Base-by-base conservation (phyloP, 1,140 invertebrate species). In the Drosophila grimshawi region DNA sequence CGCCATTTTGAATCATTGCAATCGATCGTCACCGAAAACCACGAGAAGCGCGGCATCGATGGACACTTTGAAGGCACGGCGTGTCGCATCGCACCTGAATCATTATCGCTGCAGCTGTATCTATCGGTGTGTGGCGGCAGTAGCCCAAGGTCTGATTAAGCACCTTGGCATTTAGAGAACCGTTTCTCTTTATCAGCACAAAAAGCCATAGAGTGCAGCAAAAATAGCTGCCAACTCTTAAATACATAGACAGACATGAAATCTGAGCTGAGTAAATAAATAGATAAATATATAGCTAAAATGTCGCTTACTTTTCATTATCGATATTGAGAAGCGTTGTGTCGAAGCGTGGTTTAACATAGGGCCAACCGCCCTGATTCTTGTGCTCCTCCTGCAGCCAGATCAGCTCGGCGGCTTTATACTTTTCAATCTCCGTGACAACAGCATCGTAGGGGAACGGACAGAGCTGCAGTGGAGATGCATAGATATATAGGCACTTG, bases 301-400 rank as follows among this genome's bases (percentile, higher is more conserved):
- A 10, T 6, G 4, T n/a, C 11, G 88, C 85, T 88, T 61, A 89
- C 85, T 29, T 49, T 55, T 90, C 75, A 32, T 43, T 52, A 7
- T 70, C 33, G n/a, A 73, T 57, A 8, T 74, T 57, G 4, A 85
- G 65, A 29, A 97, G 93, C 52, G 96, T 94, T 3, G 97, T 97
- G 30, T 96, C 94, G 93, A 99, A 97, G 76, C 98, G 95, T 0
- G 98, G 98, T 92, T 98, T 96, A 43, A 99, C 95, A 91, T 99
- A 99, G 32, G 94, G 95, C 98, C 98, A 99, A 29, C 95, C 94
- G 49, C 98, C 98, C 95, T 97, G 97, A 93, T 99, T 99, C 94
- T 99, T 99, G 93, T 98, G 98, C 93, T 99, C 98, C 93, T 99
- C 99, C 93, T 99, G 99, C 59, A 96, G 94, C 98, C 98, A 99